Base-by-base conservation (phyloP, 2,113 vertebrate species). In the Pachypanchax playfairii region DNA sequence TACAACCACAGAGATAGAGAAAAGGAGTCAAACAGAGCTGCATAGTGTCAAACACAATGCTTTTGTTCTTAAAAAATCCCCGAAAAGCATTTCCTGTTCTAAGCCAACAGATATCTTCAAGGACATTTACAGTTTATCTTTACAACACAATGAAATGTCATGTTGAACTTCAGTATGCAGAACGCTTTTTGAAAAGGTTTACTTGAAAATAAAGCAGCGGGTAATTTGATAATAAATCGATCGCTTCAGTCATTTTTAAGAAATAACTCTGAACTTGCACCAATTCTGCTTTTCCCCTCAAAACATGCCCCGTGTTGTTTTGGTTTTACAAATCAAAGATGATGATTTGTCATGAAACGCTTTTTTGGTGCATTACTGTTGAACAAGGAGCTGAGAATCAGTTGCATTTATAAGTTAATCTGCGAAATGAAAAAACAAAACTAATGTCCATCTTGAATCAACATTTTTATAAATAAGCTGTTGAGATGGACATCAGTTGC, bases 1-100 rank as follows among this genome's bases (percentile, higher is more conserved):
- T 22, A 35, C 25, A 77, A 83, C 72, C 84, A 75, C 18, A 54
- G n/a, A 33, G 12, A 48, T 42, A 56, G 42, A 35, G 42, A 24
- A 38, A 35, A 53, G 24, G 66, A 39, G 78, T 29, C 10, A 35
- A 53, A 52, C 10, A 36, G 60, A 65, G 75, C 24, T 36, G 58
- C 42, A 26, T 33, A 70, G 7, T 33, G 46, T 62, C 31, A 62
- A 65, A 64, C 20, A 49, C 36, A 62, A 67, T 20, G 52, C 29
- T 25, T 5, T 9, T 44, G 52, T 25, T 17, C 31, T 35, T 36
- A 13, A 46, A 25, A 39, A 6, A 47, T 43, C 25, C 12, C 26
- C 48, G 36, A 38, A 53, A 20, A 65, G 35, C 36, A 43, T 20
- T 20, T 36, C 14, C 56, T 64, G 22, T 28, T 62, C 13, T 1